phyloP scores from a whole-genome alignment of 2,113 vertebrate genomes.

The Crypturellus undulatus region DNA sequence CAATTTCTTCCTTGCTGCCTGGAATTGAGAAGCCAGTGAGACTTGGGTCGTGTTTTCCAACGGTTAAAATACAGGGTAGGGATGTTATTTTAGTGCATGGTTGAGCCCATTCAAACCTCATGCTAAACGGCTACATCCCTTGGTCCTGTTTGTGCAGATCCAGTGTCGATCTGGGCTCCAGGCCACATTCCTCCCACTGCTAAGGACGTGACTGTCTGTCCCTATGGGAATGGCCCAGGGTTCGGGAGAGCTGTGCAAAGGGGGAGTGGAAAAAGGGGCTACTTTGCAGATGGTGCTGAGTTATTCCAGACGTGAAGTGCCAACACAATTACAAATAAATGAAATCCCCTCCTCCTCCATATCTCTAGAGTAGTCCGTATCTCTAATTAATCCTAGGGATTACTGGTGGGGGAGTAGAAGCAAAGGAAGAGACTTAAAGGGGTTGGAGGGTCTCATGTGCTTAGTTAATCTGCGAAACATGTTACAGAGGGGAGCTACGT shows the following conservation, averaged over 20 bases:
- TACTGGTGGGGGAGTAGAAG: background rate
- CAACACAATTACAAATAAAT: background rate
- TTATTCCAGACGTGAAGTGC: background rate
- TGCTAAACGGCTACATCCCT: background rate
- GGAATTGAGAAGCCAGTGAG: background rate
- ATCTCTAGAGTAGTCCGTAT: background rate
- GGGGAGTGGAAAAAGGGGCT: background rate
- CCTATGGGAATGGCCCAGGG: background rate
- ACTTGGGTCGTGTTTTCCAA: background rate
- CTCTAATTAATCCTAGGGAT: background rate
- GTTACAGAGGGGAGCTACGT: background rate
- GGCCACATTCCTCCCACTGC: background rate
- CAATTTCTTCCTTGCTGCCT: background rate
- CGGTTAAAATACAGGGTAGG: conserved; percentile 29
- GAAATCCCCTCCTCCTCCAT: background rate
- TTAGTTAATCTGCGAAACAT: background rate
- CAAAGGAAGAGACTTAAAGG: background rate
- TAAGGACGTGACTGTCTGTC: background rate
- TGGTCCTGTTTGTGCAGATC: background rate
- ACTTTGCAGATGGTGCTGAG: background rate
- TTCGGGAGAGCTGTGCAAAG: background rate
- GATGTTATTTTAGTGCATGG: background rate
- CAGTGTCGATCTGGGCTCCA: background rate
- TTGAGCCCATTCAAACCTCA: background rate
- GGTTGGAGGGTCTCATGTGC: background rate